A percentile compares a stretch with the other conserved stretches of the same genome.
Conservation (phyloP, 2,113 vertebrate genomes). For the Perca schrenkii region DNA sequence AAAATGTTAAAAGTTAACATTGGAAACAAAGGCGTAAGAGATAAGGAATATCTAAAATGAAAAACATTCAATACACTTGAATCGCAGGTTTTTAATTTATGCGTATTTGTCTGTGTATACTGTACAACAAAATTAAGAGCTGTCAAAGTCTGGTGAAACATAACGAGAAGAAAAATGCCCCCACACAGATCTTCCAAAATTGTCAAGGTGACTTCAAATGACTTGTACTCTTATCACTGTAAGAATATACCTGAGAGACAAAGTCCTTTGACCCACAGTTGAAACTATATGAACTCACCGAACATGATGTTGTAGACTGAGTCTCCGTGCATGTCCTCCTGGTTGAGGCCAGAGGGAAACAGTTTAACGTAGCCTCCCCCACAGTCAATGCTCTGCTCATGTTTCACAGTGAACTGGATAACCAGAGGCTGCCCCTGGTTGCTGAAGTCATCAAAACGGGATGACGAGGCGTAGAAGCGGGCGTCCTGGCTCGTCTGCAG, state of each 20-base stretch:
- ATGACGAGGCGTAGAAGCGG: slow-evolving; percentile 85
- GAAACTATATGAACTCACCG: slow-evolving; percentile 72
- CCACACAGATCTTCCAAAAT: neutral
- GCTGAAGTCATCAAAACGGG: slow-evolving; percentile 86
- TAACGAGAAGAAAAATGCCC: neutral
- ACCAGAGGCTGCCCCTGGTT: slow-evolving; percentile 85
- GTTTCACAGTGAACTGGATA: slow-evolving; percentile 88
- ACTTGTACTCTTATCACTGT: neutral
- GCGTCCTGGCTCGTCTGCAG: slow-evolving; percentile 88
- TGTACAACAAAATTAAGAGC: neutral
- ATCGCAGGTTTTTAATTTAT: neutral
- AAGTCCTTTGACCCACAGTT: neutral
- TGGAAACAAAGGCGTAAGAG: neutral
- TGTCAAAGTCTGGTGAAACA: neutral
- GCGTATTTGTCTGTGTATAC: neutral
- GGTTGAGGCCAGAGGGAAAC: slow-evolving; percentile 86
- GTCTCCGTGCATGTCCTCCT: slow-evolving; percentile 86
- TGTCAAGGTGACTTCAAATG: neutral
- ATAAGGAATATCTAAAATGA: neutral
- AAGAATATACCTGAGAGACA: neutral
- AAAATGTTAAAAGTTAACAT: neutral
- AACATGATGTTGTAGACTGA: slow-evolving; percentile 89
- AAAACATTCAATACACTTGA: neutral
- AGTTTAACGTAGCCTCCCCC: slow-evolving; percentile 87
- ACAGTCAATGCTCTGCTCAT: slow-evolving; percentile 88